Base-by-base conservation (phyloP, 2,797 vertebrate genomes). In the Enteromius paludinosus region DNA sequence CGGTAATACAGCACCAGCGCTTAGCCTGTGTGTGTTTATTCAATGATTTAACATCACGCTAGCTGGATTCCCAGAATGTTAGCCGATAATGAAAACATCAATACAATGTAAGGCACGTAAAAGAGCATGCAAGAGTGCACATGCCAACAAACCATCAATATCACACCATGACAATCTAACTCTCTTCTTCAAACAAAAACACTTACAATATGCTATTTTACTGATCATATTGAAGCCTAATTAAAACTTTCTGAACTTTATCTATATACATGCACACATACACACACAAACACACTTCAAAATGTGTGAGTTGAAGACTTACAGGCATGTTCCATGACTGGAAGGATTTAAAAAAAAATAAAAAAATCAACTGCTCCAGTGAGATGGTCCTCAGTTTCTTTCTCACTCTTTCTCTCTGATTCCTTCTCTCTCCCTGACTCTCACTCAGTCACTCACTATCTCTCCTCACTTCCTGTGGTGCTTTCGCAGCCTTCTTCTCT, bases 241-340 rank as follows among this genome's bases (percentile, higher is more conserved):
- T 52, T 25, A 30, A 87, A 80, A 84, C 77, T 83, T 87, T 64
- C n/a, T n/a, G n/a, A n/a, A n/a, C n/a, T n/a, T n/a, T n/a, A n/a
- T n/a, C n/a, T 2, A 59, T 64, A 6, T 25, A 64, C 61, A 72
- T 14, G 47, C 61, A 75, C 47, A 85, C n/a, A 61, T n/a, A 61
- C 68, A 79, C n/a, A 23, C 59, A 71, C 23, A 49, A 3, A 56
- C 62, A 45, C 45, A 59, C 30, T 54, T 25, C 59, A 49, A 59
- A 84, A 52, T 54, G 20, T 70, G 47, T 75, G 62, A 81, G 54
- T 62, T 83, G 62, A 81, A 43, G 87, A 95, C 96, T 95, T 95
- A 96, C 95, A 94, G 83, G 91, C 84, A 83, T 93, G 92, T 89
- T 96, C 95, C 96, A 96, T 96, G 90, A 93, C 89, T 87, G 73